phyloP scores from a whole-genome alignment of 1,140 invertebrate genomes.

The Sycophila sp. region DNA sequence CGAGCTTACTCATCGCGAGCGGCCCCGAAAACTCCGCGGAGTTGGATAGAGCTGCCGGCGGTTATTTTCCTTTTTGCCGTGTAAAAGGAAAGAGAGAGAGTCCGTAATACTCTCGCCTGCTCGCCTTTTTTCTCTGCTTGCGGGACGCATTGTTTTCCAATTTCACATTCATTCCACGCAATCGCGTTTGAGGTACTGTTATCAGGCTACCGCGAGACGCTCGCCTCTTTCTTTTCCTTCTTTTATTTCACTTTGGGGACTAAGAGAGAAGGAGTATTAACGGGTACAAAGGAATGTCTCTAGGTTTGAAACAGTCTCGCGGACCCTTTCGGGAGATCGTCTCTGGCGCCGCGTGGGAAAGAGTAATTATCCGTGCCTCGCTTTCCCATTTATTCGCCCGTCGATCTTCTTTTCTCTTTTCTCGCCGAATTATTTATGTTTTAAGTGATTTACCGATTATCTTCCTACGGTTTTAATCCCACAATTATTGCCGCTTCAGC shows the following conservation, averaged over 20 bases:
- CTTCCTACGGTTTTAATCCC: no score
- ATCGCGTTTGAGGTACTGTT: conserved; percentile 27
- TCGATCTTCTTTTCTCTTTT: neutral
- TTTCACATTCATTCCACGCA: conserved; percentile 31
- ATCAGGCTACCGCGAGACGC: conserved; percentile 7
- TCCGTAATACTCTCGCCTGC: neutral
- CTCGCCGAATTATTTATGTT: neutral
- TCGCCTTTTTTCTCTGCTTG: neutral
- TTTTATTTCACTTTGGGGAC: no score
- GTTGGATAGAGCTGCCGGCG: neutral
- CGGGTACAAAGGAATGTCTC: conserved; percentile 26
- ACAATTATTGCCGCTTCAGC: no score
- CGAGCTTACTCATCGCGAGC: conserved; percentile 30
- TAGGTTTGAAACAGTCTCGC: neutral
- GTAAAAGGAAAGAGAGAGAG: no score
- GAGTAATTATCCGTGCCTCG: conserved; percentile 12
- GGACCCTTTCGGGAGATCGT: neutral
- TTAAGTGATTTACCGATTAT: no score
- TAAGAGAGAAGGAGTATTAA: neutral
- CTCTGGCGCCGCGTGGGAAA: neutral
- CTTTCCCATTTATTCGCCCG: neutral
- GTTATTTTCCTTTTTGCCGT: conserved; percentile 8
- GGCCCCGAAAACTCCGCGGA: conserved; percentile 15
- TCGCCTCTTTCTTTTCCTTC: neutral
- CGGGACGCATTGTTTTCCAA: conserved; percentile 27